Percentiles rank a stretch among this genome's conserved stretches.
These are phyloP conservation scores for Ooceraea biroi DNA, from an alignment of 1,140 invertebrate species.

Conservation along the genomic window DNA sequence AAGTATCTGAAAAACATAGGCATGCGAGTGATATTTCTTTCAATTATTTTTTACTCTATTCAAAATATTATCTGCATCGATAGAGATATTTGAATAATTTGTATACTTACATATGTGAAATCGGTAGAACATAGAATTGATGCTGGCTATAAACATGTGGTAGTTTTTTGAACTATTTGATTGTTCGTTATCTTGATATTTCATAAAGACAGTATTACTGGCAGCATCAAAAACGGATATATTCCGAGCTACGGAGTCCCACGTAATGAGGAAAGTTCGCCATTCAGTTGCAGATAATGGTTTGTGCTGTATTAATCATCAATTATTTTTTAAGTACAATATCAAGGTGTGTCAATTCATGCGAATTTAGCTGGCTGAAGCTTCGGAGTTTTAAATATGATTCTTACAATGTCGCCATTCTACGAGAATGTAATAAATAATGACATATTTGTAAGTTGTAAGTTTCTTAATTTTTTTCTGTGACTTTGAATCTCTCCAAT, in stretches of 20 bases:
- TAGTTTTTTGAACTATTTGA: not conserved
- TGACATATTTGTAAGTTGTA: too few species aligned
- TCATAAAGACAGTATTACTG: conserved; percentile 12
- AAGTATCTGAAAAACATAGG: conserved; percentile 66
- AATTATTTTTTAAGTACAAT: not conserved
- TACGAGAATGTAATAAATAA: too few species aligned
- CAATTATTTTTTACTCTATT: too few species aligned
- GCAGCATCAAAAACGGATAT: conserved; percentile 62
- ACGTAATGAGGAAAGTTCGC: conserved; percentile 67
- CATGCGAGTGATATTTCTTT: too few species aligned
- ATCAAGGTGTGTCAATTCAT: too few species aligned
- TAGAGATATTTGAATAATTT: too few species aligned
- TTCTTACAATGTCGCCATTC: too few species aligned
- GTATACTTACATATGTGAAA: conserved; percentile 68
- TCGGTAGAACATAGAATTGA: conserved; percentile 34
- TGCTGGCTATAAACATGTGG: conserved; percentile 54
- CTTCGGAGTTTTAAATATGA: not conserved
- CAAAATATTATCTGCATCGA: too few species aligned
- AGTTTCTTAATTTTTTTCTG: too few species aligned
- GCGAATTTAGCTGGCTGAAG: not conserved
- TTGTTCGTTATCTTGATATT: conserved; percentile 28
- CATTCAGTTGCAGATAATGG: conserved; percentile 60
- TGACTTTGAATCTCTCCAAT: too few species aligned
- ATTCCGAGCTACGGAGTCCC: conserved; percentile 29
- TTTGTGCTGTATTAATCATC: conserved; percentile 33